A percentile compares a stretch with the other conserved stretches of the same genome.
Conservation (phyloP, 2,888 invertebrate species). For the Acanthosepion esculentum region DNA sequence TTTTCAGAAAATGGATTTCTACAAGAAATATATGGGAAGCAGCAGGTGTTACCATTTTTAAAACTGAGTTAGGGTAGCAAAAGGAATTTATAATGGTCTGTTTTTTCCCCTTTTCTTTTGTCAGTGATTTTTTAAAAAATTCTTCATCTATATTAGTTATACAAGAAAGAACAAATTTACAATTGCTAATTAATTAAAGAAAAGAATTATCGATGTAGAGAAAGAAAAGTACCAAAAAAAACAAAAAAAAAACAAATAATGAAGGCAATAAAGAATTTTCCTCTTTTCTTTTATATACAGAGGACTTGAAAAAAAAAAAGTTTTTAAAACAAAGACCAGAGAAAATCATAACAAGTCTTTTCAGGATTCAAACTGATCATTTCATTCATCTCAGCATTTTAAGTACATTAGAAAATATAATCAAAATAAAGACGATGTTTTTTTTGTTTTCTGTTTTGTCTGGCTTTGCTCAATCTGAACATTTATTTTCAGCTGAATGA, state of each 20-base stretch:
- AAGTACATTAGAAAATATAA: neutral
- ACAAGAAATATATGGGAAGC: slow-evolving; percentile 9
- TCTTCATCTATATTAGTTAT: neutral
- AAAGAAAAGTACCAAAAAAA: neutral
- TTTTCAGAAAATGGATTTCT: slow-evolving; percentile 21
- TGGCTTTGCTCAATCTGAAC: neutral
- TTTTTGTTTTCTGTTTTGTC: neutral
- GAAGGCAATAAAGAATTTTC: neutral
- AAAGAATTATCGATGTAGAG: neutral
- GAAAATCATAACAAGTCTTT: slow-evolving; percentile 6
- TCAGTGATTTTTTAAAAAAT: neutral
- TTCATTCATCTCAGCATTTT: neutral
- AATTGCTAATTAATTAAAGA: neutral
- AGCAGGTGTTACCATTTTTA: slow-evolving; percentile 21
- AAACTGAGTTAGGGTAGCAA: slow-evolving; percentile 21
- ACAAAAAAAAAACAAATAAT: neutral
- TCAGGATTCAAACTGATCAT: neutral
- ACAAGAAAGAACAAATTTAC: slow-evolving; percentile 18
- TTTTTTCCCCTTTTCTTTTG: neutral
- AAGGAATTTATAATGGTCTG: neutral
- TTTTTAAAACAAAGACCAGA: neutral
- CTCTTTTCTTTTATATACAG: neutral
- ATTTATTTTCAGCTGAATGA: neutral
- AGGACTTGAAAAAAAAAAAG: neutral
- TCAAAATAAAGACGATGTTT: neutral